These are phyloP conservation scores for Oscheius onirici DNA, from an alignment of 2,888 invertebrate genomes.

Conservation along the genomic window DNA sequence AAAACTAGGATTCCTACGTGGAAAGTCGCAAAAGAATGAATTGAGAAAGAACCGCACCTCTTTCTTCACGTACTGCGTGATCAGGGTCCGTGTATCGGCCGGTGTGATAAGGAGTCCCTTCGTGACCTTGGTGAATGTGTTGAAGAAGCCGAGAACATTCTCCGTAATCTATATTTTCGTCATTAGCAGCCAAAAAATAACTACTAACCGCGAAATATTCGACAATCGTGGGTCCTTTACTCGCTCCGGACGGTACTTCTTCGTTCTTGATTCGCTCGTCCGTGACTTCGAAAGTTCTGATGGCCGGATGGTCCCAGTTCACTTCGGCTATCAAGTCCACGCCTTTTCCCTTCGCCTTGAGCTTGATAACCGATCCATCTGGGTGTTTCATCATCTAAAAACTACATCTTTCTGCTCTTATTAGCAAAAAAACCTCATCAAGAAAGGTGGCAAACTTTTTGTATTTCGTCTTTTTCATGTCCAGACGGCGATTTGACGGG, in stretches of 20 bases:
- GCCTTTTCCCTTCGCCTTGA: constrained; percentile 62
- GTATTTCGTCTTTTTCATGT: constrained; percentile 68
- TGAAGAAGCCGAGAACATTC: constrained; percentile 48
- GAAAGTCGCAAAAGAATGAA: not conserved
- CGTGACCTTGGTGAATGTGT: constrained; percentile 9
- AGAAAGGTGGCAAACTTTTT: constrained; percentile 68
- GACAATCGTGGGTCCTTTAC: constrained; percentile 37
- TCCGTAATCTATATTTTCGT: constrained; percentile 50
- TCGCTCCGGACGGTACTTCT: constrained; percentile 26
- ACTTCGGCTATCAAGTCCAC: constrained; percentile 62
- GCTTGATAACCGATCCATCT: constrained; percentile 24
- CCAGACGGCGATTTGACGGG: constrained; percentile 57
- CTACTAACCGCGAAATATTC: constrained; percentile 39
- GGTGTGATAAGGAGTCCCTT: constrained; percentile 59
- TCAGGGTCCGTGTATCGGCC: constrained; percentile 39
- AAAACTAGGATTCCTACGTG: no score
- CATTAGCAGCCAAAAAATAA: not conserved
- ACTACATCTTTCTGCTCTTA: not conserved
- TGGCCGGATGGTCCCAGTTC: constrained; percentile 48
- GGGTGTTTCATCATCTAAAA: constrained; percentile 42
- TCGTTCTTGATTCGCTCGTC: constrained; percentile 55
- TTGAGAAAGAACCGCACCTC: constrained; percentile 36
- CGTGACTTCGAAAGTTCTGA: constrained; percentile 48
- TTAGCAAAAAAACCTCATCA: constrained; percentile 39
- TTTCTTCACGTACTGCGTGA: constrained; percentile 55